Evolutionary conservation across 1,140 invertebrate genomes (phyloP).

Genomic region (Ephestia elutella): DNA sequence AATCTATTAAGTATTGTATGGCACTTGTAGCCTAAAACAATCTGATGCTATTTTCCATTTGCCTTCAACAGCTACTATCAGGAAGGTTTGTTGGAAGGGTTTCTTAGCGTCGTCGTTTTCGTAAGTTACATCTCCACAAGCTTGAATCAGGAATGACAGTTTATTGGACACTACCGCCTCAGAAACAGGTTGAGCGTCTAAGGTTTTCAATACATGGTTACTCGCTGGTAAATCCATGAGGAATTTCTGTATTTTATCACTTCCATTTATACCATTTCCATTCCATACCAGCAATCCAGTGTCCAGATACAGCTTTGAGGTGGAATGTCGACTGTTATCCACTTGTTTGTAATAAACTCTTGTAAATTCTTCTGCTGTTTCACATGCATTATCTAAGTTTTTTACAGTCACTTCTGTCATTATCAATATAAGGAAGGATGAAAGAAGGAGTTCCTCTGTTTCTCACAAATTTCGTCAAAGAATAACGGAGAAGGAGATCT

Average conservation of each 20-base stretch:
- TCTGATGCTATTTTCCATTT: conserved; percentile 94
- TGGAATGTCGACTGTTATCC: conserved; percentile 87
- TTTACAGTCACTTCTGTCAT: conserved; percentile 52
- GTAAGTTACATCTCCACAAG: conserved; percentile 83
- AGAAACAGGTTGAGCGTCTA: conserved; percentile 86
- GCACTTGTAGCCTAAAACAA: conserved; percentile 82
- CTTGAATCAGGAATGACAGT: conserved; percentile 83
- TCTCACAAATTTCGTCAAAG: no score
- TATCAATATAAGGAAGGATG: conserved; percentile 6
- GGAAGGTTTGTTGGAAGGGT: conserved; percentile 86
- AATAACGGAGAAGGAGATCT: no score
- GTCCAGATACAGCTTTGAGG: conserved; percentile 86
- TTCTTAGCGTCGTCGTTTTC: conserved; percentile 72
- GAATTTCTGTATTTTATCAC: conserved; percentile 86
- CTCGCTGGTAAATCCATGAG: conserved; percentile 83
- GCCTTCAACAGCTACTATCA: conserved; percentile 86
- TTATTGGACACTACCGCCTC: conserved; percentile 81
- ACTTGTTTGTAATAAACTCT: conserved; percentile 88
- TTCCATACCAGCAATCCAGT: conserved; percentile 89
- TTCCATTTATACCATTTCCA: conserved; percentile 84
- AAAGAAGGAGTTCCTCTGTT: no score
- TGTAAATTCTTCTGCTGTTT: conserved; percentile 87
- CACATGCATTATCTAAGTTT: conserved; percentile 83
- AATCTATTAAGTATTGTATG: conserved; percentile 34
- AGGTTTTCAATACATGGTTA: conserved; percentile 79